phyloP scores from a whole-genome alignment of 1,140 invertebrate genomes.

The Drosophila obscura region DNA sequence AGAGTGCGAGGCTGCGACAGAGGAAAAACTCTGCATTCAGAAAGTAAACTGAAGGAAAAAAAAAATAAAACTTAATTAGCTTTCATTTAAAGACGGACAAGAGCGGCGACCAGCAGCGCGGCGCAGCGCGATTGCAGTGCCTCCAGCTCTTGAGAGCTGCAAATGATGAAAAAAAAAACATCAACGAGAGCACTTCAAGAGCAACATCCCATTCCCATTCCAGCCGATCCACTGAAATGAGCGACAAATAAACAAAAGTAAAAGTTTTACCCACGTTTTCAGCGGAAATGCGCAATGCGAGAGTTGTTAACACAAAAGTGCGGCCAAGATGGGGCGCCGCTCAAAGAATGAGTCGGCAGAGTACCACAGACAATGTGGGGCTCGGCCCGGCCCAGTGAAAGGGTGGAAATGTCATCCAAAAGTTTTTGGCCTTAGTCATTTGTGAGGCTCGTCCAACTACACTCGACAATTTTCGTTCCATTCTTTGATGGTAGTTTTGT shows the following conservation, averaged over 20 bases:
- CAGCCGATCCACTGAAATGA: conserved; percentile 46
- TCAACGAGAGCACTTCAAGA: conserved; percentile 14
- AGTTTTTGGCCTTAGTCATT: conserved; percentile 71
- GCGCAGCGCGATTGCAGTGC: conserved; percentile 44
- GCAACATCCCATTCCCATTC: too few species aligned
- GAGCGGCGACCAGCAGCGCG: conserved; percentile 44
- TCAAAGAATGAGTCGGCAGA: conserved; percentile 22
- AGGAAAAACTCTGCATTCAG: conserved; percentile 51
- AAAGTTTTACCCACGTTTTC: conserved; percentile 66
- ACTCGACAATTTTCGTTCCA: conserved; percentile 43
- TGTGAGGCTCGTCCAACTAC: conserved; percentile 48
- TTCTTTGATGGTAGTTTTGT: not conserved
- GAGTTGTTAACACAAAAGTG: conserved; percentile 65
- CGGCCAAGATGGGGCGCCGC: conserved; percentile 46
- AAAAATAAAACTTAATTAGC: conserved; percentile 80
- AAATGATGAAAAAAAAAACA: conserved; percentile 52
- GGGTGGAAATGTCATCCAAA: conserved; percentile 51
- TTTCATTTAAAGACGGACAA: conserved; percentile 76
- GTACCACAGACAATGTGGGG: conserved; percentile 10
- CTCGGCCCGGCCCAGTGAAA: too few species aligned
- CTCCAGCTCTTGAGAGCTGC: conserved; percentile 22
- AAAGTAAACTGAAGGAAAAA: conserved; percentile 50
- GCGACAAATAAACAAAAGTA: conserved; percentile 81
- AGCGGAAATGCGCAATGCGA: conserved; percentile 71
- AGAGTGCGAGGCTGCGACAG: conserved; percentile 7